Evolutionary conservation across 2,888 invertebrate species (phyloP), one percentile per base, ranked within the genome.

Genomic region (Stenchaetothrips biformis): DNA sequence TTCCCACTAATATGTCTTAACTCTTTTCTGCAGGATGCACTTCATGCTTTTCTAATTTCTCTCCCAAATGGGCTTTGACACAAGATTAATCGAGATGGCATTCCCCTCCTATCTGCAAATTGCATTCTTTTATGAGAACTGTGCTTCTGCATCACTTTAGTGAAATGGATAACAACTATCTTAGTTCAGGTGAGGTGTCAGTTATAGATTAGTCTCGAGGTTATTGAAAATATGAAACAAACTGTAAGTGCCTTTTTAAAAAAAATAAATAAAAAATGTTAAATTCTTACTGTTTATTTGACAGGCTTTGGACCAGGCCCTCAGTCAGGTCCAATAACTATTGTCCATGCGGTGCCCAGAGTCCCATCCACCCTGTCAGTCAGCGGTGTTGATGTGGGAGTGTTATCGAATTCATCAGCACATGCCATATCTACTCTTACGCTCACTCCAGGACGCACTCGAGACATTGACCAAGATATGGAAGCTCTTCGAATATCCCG

Each of bases 381-480:
- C 77, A 84, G 87, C 80, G 87, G 87, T 79, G 86, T 87, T 78
- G 85, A 87, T 82, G 86, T 87, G 8, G 82, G 84, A 62, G 83
- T 84, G 59, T 84, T 83, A 80, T 59, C 83, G 18, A 84, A 85
- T 9, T 83, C 85, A n/a, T 85, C 90, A 48, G 90, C 90, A 78
- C 90, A 90, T 78, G 89, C 90, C 80, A 87, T 90, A 83, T 91
- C 93, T 59, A 91, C 92, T 79, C 89, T 93, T 82, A 90, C 93
- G 77, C 86, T 93, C 83, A 93, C 93, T 83, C 93, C 93, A 79
- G 93, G 93, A 27, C 89, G 93, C 83, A 92, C 92, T 82, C 89
- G 93, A 83, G 93, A 94, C 87, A 93, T 94, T 84, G 93, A 94
- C 84, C 93, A 93, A 87, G 95, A 95, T 85, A 94, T 95, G 94